phyloP scores from a whole-genome alignment of 2,113 vertebrate species.

The Jaculus jaculus region DNA sequence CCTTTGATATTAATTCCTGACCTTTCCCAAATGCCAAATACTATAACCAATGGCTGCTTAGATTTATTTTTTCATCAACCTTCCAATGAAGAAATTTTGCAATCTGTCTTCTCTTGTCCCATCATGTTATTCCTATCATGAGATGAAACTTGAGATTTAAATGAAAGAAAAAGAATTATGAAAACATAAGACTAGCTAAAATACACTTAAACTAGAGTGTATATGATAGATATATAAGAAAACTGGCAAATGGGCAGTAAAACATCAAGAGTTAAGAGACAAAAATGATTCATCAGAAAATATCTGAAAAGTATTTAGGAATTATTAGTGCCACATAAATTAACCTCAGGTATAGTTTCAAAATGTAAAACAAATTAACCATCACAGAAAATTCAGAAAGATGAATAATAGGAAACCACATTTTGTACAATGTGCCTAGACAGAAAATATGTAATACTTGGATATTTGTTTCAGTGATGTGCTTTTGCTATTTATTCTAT shows the following conservation, averaged over 20 bases:
- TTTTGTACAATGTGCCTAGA: no score
- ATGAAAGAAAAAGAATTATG: background rate
- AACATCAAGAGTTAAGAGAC: no score
- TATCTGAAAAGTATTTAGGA: background rate
- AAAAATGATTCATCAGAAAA: no score
- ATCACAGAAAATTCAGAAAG: background rate
- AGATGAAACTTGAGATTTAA: background rate
- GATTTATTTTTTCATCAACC: background rate
- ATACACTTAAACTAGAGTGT: background rate
- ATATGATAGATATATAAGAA: no score
- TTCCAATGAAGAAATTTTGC: background rate
- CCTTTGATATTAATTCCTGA: background rate
- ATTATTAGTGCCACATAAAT: background rate
- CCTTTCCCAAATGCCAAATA: background rate
- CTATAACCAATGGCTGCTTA: background rate
- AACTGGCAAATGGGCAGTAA: no score
- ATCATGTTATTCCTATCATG: background rate
- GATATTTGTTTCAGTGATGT: background rate
- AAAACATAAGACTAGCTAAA: background rate
- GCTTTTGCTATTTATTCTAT: background rate
- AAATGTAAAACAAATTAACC: conserved; percentile 1
- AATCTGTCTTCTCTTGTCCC: background rate
- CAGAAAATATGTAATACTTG: no score
- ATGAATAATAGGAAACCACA: background rate
- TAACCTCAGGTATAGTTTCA: background rate